Conservation (phyloP, 2,113 vertebrate genomes). For the Oceanites oceanicus region DNA sequence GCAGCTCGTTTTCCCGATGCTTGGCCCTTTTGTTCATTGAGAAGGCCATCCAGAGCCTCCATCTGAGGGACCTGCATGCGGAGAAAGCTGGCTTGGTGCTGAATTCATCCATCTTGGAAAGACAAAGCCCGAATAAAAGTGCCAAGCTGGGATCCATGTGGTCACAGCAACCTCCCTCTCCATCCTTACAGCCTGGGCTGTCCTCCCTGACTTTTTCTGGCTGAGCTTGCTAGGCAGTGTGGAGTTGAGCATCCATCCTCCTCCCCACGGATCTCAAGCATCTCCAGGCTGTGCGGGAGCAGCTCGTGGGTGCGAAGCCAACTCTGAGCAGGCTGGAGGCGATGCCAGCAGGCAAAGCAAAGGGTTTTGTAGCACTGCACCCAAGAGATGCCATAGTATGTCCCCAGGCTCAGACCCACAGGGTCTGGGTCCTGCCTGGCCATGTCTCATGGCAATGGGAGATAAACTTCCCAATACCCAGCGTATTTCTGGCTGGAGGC, state of each 20-base stretch:
- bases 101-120: background rate
- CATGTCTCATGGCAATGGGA: fast-evolving
- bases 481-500: background rate
- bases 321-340: background rate
- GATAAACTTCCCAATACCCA: background rate
- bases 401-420: background rate
- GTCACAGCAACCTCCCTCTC: background rate
- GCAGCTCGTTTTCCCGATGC: fast-evolving
- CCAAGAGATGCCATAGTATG: background rate
- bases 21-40: background rate
- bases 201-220: background rate
- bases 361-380: background rate
- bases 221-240: background rate
- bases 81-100: background rate
- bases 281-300: background rate
- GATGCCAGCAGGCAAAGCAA: background rate
- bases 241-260: background rate
- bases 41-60: background rate
- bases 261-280: background rate
- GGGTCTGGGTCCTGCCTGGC: background rate
- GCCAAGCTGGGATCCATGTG: background rate
- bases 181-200: background rate
- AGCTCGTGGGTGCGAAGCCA: background rate
- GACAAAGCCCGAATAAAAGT: background rate
- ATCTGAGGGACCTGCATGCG: background rate